Percentiles rank a stretch among this genome's conserved stretches.
Evolutionary conservation across 2,888 invertebrate species (phyloP).

Genomic region (Xestoiulus laeticollis): DNA sequence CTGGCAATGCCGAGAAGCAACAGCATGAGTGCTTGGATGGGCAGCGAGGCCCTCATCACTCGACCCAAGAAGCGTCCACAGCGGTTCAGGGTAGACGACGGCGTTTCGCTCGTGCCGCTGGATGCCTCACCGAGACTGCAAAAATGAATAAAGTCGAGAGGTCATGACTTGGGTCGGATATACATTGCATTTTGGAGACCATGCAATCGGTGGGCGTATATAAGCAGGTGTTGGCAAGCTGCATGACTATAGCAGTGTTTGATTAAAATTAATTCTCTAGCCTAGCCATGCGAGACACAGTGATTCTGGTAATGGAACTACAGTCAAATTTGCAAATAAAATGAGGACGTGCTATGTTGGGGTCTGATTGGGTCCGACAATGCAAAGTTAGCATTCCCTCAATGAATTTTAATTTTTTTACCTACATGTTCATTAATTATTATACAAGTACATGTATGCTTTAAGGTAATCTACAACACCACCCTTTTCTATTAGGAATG

Average conservation of each 20-base stretch:
- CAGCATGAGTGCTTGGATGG: slow-evolving; percentile 93
- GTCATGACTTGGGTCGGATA: background rate
- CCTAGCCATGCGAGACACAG: too few species aligned
- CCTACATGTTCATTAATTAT: too few species aligned
- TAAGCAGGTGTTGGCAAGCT: background rate
- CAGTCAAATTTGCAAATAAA: too few species aligned
- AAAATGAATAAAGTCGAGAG: background rate
- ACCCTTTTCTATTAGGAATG: too few species aligned
- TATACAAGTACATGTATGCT: too few species aligned
- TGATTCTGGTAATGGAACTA: too few species aligned
- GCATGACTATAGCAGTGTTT: background rate
- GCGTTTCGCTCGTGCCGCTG: background rate
- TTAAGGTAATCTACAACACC: too few species aligned
- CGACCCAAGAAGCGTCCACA: slow-evolving; percentile 79
- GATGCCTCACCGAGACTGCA: background rate
- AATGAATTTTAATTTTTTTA: too few species aligned
- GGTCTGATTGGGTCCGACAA: too few species aligned
- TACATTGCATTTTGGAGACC: background rate
- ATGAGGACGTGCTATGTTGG: too few species aligned
- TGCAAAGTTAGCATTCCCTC: too few species aligned
- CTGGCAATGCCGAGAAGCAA: slow-evolving; percentile 92
- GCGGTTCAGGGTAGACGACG: slow-evolving; percentile 31
- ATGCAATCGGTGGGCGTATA: background rate
- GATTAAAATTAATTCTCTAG: background rate
- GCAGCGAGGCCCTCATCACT: slow-evolving; percentile 89